A percentile compares a stretch with the other conserved stretches of the same genome.
Evolutionary conservation across 1,140 invertebrate species (phyloP).

Genomic region (Sipha flava): DNA sequence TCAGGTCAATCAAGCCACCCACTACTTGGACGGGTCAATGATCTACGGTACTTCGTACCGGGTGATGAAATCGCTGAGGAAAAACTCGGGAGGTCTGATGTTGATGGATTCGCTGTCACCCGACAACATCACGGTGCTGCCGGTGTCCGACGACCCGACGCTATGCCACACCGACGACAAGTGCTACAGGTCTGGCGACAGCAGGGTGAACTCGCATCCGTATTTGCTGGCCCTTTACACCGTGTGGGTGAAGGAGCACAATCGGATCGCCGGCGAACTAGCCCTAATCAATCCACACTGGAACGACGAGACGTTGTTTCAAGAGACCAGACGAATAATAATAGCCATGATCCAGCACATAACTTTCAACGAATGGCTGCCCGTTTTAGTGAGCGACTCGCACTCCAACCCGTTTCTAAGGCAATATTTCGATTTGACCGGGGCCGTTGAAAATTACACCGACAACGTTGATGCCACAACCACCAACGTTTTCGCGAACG

Average conservation of each 20-base stretch:
- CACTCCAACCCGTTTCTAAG: too few relatives aligned
- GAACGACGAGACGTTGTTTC: conserved; percentile 69
- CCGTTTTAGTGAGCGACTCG: conserved; percentile 51
- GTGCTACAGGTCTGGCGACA: conserved; percentile 49
- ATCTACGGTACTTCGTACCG: conserved; percentile 57
- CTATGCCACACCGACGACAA: too few relatives aligned
- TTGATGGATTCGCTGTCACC: conserved; percentile 43
- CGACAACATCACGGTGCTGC: too few relatives aligned
- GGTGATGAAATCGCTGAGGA: conserved; percentile 48
- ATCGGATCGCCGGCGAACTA: conserved; percentile 62
- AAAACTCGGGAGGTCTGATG: conserved; percentile 49
- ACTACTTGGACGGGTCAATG: conserved; percentile 62
- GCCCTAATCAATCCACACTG: conserved; percentile 55
- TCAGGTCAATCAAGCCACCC: conserved; percentile 65
- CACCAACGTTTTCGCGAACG: too few relatives aligned
- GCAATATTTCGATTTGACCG: too few relatives aligned
- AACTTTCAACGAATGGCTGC: conserved; percentile 79
- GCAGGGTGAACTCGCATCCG: conserved; percentile 66
- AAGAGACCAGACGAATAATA: conserved; percentile 72
- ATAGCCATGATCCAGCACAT: conserved; percentile 82
- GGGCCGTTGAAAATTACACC: too few relatives aligned
- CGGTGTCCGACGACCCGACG: too few relatives aligned
- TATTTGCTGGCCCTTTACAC: conserved; percentile 72
- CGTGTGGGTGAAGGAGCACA: conserved; percentile 81
- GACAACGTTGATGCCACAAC: too few relatives aligned